Percentiles rank a stretch among this genome's conserved stretches.
Evolutionary conservation across 2,888 invertebrate genomes (phyloP).

Genomic region (Apamea epomidion): DNA sequence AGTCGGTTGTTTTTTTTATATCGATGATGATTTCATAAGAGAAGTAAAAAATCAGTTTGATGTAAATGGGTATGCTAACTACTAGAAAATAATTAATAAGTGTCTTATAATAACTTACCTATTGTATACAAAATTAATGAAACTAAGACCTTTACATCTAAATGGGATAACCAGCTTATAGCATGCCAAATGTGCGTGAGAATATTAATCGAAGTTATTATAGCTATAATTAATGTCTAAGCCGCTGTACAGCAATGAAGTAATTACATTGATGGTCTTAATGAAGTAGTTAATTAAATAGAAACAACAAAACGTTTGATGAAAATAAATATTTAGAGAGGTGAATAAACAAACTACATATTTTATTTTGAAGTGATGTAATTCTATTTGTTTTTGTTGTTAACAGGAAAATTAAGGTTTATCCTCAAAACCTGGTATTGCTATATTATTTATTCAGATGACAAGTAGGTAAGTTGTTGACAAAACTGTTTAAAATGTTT

Average conservation of each 20-base stretch:
- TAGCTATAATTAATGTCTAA: background rate
- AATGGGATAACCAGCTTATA: background rate
- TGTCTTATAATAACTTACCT: background rate
- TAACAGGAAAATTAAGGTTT: slow-evolving; percentile 29
- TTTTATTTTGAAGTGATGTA: slow-evolving; percentile 1
- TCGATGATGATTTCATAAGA: background rate
- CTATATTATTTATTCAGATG: background rate
- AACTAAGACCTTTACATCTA: background rate
- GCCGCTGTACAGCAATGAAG: slow-evolving; percentile 1
- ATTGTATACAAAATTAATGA: background rate
- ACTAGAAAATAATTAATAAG: background rate
- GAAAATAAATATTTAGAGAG: background rate
- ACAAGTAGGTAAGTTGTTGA: background rate
- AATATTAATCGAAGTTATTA: slow-evolving; percentile 28
- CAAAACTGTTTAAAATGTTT: background rate
- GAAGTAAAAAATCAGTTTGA: background rate
- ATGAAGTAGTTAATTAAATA: background rate
- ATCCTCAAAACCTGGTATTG: slow-evolving; percentile 22
- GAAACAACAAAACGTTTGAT: background rate
- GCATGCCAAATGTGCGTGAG: slow-evolving; percentile 16
- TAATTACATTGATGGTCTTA: slow-evolving; percentile 10
- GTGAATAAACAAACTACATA: background rate
- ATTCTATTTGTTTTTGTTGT: background rate
- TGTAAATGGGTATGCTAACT: background rate
- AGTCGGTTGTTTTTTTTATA: too few relatives aligned